Conservation (phyloP, 2,797 vertebrate species). For the Poecilia velifera region DNA sequence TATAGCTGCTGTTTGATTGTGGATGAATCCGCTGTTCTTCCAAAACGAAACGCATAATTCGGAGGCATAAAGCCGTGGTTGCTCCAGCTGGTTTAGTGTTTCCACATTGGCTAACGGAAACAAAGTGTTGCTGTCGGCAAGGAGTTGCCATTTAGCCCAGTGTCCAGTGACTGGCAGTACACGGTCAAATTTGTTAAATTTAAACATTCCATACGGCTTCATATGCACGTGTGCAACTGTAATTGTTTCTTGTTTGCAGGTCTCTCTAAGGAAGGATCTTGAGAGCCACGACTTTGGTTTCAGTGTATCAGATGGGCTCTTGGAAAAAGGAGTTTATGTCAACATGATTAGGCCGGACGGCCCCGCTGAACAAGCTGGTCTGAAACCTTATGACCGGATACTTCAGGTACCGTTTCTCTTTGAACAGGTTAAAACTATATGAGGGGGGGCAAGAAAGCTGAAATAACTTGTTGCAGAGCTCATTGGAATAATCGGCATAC, state of each 20-base stretch:
- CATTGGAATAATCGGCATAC: neutral
- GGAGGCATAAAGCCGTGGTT: neutral
- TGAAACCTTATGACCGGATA: conserved; percentile 92
- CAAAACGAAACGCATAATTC: conserved; percentile 19
- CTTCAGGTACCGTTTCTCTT: conserved; percentile 86
- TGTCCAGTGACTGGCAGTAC: neutral
- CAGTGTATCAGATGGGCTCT: conserved; percentile 93
- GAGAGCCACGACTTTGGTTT: conserved; percentile 92
- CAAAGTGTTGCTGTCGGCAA: neutral
- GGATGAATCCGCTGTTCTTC: conserved; percentile 20
- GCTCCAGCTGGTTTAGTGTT: conserved; percentile 25
- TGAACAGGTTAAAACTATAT: neutral
- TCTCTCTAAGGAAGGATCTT: conserved; percentile 87
- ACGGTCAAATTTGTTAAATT: neutral
- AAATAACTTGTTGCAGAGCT: neutral
- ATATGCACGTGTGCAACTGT: neutral
- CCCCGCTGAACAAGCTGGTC: conserved; percentile 90
- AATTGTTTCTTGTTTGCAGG: conserved; percentile 70
- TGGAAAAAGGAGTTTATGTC: conserved; percentile 95
- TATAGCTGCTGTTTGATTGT: conserved; percentile 32
- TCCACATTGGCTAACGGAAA: conserved; percentile 5
- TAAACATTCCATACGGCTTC: no score
- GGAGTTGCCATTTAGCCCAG: neutral
- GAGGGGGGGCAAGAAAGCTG: neutral
- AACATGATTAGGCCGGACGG: conserved; percentile 95